Evolutionary conservation across 2,113 vertebrate species (phyloP).

Genomic region (Mesocricetus auratus): DNA sequence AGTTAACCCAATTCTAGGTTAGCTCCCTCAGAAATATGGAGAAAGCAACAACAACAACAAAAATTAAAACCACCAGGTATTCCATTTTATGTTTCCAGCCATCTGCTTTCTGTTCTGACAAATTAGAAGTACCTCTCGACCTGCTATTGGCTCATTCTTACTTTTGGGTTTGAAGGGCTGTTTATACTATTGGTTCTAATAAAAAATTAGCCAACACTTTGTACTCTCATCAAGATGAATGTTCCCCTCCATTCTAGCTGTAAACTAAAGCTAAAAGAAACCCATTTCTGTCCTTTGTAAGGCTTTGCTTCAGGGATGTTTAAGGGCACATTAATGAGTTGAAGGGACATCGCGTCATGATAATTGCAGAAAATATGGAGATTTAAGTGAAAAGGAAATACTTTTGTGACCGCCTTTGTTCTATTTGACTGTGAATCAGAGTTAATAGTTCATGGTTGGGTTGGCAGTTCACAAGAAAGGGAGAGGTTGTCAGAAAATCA

Average conservation of each 20-base stretch:
- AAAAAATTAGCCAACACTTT: background rate
- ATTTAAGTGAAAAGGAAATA: conserved; percentile 62
- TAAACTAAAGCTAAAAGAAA: conserved; percentile 7
- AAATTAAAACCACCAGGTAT: background rate
- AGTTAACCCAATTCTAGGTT: background rate
- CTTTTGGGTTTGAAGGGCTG: background rate
- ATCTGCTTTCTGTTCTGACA: conserved; percentile 33
- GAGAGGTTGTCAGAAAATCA: conserved; percentile 70
- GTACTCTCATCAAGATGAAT: background rate
- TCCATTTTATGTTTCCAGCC: background rate
- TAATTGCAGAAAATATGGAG: conserved; percentile 3
- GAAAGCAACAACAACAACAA: background rate
- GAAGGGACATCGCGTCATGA: background rate
- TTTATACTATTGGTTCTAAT: background rate
- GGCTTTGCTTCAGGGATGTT: conserved; percentile 36
- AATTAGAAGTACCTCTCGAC: background rate
- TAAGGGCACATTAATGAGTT: background rate
- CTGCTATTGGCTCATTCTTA: background rate
- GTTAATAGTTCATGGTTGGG: conserved; percentile 52
- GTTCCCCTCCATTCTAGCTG: background rate
- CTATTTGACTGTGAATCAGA: conserved; percentile 53
- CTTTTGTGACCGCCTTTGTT: conserved; percentile 51
- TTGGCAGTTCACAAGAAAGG: conserved; percentile 73
- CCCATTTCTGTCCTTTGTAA: background rate
- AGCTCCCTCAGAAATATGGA: background rate